Evolutionary conservation across 2,113 vertebrate species (phyloP), one percentile per base, ranked within the genome.

Genomic region (Daphoenositta chrysoptera): DNA sequence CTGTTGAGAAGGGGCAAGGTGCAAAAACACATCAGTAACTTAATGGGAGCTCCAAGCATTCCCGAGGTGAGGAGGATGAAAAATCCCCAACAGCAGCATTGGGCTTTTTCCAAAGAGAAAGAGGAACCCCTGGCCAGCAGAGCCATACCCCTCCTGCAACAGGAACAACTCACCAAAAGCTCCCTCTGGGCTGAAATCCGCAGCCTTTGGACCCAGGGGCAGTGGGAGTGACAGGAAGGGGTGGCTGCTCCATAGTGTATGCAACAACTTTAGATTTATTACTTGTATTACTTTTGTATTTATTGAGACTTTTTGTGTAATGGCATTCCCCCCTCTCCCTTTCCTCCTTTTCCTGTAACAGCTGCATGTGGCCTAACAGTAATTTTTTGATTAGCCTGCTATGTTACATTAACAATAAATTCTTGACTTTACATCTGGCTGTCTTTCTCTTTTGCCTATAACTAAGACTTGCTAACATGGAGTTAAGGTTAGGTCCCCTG

Each of bases 111-210:
- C 13, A 19, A 44, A 60, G 77, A 39, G 40, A 17, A 22, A 16
- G 33, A 7, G 0, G 4, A 47, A 1, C 9, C 17, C 48, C 40
- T 6, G 15, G 6, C 9, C 82, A 27, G 50, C 78, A 73, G 40
- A 9, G n/a, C 35, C 42, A 4, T 2, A 3, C 5, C 17, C 10
- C 37, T 58, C 56, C 42, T 39, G 45, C 11, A 28, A 3, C 33
- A 33, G 0, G 0, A 16, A 7, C 0, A 15, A 9, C 42, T 19
- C 72, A 2, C 61, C 35, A 33, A 16, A 60, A 22, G 9, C 39
- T 18, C 12, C 42, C 79, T 33, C 14, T 42, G 16, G 56, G 8
- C n/a, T 45, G 42, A 13, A 31, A 42, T 3, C 40, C 1, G 0
- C 48, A 54, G 66, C 47, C 37, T 6, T 2, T 4, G 1, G 8